phyloP scores from a whole-genome alignment of 2,888 invertebrate species.

The Bugula neritina region DNA sequence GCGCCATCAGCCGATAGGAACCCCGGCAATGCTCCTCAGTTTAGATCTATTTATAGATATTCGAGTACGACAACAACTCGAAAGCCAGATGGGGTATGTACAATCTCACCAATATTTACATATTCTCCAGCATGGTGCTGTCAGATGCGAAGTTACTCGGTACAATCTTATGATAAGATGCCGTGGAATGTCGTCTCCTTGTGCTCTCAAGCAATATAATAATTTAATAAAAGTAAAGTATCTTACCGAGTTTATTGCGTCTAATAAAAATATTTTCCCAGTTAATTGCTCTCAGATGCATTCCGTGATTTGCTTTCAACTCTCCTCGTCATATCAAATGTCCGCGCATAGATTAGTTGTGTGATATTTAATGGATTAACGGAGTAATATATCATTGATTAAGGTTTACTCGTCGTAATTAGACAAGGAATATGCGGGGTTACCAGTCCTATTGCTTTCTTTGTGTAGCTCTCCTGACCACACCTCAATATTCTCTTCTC shows the following conservation, averaged over 20 bases:
- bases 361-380: no score
- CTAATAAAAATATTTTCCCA: not conserved
- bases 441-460: no score
- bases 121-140: not conserved
- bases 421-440: no score
- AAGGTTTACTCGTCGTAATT: no score
- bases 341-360: no score
- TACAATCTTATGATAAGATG: not conserved
- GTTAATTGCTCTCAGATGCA: not conserved
- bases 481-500: no score
- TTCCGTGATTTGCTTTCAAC: no score
- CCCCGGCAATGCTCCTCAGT: not conserved
- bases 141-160: not conserved
- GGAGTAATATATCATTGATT: no score
- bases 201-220: not conserved
- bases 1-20: not conserved
- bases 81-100: conserved; percentile 13
- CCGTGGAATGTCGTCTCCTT: not conserved
- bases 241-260: not conserved
- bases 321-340: no score
- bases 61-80: conserved; percentile 25
- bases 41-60: conserved; percentile 11
- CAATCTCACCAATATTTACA: not conserved
- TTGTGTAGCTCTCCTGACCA: no score
- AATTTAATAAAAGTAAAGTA: not conserved